Conservation (phyloP, 2,888 invertebrate species). For the Conomelus anceps region DNA sequence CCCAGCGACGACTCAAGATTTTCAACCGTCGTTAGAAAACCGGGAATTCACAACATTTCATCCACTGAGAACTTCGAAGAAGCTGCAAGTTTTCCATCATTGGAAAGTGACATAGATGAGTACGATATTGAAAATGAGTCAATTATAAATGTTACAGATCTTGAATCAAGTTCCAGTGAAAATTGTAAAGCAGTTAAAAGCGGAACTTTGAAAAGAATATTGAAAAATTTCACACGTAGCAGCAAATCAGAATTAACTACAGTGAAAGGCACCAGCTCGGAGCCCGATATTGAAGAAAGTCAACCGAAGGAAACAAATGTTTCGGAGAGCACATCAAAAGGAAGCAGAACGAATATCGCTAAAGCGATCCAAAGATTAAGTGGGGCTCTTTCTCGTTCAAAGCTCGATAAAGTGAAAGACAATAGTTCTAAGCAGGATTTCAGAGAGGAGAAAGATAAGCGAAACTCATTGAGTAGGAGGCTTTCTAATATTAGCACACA, state of each 20-base stretch:
- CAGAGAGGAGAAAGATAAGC: background rate
- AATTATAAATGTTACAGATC: background rate
- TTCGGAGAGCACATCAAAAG: background rate
- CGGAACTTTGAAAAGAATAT: slow-evolving; percentile 1
- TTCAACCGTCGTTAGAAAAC: background rate
- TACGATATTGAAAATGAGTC: background rate
- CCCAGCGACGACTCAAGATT: background rate
- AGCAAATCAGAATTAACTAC: background rate
- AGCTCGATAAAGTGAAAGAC: background rate
- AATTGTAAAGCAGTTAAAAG: background rate
- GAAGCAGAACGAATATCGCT: background rate
- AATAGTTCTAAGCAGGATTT: background rate
- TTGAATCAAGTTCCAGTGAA: background rate
- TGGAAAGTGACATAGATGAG: background rate
- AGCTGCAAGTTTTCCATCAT: background rate
- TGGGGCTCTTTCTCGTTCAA: background rate
- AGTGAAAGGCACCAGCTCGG: background rate
- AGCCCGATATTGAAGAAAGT: background rate
- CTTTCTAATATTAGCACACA: background rate
- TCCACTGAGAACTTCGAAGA: background rate
- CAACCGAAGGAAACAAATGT: background rate
- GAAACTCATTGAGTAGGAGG: background rate
- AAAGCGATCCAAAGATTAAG: background rate
- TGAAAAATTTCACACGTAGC: background rate
- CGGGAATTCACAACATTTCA: background rate